These are phyloP conservation scores for Emmelina monodactyla DNA, from an alignment of 2,888 invertebrate genomes.

Conservation along the genomic window DNA sequence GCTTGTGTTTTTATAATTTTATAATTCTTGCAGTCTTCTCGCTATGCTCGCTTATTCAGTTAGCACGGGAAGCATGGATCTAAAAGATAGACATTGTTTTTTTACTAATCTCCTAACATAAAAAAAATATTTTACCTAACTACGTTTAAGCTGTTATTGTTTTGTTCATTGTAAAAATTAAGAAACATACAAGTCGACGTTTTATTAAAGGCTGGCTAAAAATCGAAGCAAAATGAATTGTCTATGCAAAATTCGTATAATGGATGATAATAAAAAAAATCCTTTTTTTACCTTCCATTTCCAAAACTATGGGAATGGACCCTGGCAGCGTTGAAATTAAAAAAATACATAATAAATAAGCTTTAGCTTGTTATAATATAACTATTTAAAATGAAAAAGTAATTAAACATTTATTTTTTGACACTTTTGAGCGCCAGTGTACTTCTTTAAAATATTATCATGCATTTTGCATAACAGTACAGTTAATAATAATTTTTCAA, in stretches of 20 bases:
- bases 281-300: conserved; percentile 54
- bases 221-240: background rate
- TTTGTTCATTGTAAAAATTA: background rate
- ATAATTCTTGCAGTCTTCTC: conserved; percentile 56
- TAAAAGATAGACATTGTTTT: conserved; percentile 39
- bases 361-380: background rate
- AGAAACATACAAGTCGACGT: background rate
- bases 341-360: conserved; percentile 41
- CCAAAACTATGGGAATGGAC: conserved; percentile 66
- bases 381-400: background rate
- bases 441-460: no score
- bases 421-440: no score
- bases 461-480: no score
- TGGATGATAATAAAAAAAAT: conserved; percentile 1
- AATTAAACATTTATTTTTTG: no score
- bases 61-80: conserved; percentile 84
- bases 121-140: background rate
- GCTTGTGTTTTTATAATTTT: conserved; percentile 31
- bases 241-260: background rate
- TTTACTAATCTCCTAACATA: conserved; percentile 2
- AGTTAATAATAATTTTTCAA: no score
- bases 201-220: background rate
- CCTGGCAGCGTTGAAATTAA: conserved; percentile 59
- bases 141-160: background rate
- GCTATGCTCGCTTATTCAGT: conserved; percentile 73